phyloP scores from a whole-genome alignment of 2,797 vertebrate species.

The Carcharodon carcharias region DNA sequence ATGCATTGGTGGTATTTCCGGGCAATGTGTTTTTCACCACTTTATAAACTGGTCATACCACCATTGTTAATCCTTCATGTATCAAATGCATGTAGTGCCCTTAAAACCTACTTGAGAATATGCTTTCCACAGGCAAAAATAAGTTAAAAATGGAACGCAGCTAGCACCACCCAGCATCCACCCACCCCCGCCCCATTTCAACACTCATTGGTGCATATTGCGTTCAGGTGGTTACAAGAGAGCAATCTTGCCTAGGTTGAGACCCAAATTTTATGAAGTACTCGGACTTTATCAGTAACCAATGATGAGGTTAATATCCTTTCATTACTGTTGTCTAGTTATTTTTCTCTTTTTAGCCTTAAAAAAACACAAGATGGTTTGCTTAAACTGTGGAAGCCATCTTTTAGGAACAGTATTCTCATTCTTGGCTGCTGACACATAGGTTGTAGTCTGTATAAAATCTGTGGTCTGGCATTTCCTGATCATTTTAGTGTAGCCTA shows the following conservation, averaged over 20 bases:
- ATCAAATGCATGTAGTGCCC: neutral
- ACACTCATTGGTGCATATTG: neutral
- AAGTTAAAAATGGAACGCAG: neutral
- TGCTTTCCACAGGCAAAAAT: neutral
- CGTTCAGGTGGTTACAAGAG: neutral
- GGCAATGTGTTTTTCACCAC: too few species aligned
- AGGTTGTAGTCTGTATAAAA: neutral
- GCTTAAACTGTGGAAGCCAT: neutral
- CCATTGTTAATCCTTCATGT: neutral
- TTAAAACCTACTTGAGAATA: neutral
- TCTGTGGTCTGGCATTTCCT: neutral
- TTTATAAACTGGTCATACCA: neutral
- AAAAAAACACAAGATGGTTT: neutral
- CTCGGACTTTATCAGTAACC: neutral
- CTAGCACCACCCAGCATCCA: too few species aligned
- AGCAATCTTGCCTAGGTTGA: neutral
- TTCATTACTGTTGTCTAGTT: too few species aligned
- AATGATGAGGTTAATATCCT: too few species aligned
- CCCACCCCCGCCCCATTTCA: neutral
- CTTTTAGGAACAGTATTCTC: neutral
- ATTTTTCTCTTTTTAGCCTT: neutral
- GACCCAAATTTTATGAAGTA: neutral
- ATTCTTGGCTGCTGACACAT: neutral
- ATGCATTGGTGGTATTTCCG: neutral
- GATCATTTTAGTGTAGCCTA: neutral